phyloP scores from a whole-genome alignment of 1,140 invertebrate genomes.

The Heterodera schachtii region DNA sequence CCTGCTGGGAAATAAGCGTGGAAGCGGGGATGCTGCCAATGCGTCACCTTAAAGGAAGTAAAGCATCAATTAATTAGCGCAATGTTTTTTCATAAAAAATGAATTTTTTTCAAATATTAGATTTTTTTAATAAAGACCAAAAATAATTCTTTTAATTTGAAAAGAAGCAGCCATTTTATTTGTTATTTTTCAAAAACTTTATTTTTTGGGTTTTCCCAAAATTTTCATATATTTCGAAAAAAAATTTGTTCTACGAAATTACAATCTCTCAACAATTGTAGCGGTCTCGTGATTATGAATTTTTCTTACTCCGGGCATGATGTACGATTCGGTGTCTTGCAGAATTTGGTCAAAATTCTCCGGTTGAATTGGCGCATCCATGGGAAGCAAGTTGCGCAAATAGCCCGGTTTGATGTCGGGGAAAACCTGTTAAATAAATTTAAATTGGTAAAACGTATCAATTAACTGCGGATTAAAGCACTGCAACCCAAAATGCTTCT shows the following conservation, averaged over 20 bases:
- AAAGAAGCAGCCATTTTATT: too few relatives aligned
- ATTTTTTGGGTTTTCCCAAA: too few relatives aligned
- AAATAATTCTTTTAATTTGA: too few relatives aligned
- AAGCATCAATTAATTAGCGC: not conserved
- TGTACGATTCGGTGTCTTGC: constrained; percentile 88
- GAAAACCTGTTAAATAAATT: constrained; percentile 11
- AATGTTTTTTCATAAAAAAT: not conserved
- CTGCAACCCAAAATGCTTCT: not conserved
- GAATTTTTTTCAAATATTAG: too few relatives aligned
- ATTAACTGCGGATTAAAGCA: too few relatives aligned
- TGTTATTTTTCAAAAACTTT: too few relatives aligned
- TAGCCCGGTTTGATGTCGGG: constrained; percentile 71
- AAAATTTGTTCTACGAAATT: too few relatives aligned
- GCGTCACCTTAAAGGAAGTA: constrained; percentile 75
- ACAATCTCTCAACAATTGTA: too few relatives aligned
- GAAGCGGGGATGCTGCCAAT: constrained; percentile 98
- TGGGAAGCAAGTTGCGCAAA: constrained; percentile 78
- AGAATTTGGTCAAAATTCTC: constrained; percentile 91
- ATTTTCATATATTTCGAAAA: too few relatives aligned
- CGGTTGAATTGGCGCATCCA: constrained; percentile 79
- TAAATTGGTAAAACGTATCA: not conserved
- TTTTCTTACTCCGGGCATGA: constrained; percentile 85
- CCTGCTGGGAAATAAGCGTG: constrained; percentile 98
- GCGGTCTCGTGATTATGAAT: too few relatives aligned
- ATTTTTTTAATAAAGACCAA: too few relatives aligned